A percentile compares a stretch with the other conserved stretches of the same genome.
These are phyloP conservation scores for Regulus satrapa DNA, from an alignment of 2,113 vertebrate genomes.

Conservation along the genomic window DNA sequence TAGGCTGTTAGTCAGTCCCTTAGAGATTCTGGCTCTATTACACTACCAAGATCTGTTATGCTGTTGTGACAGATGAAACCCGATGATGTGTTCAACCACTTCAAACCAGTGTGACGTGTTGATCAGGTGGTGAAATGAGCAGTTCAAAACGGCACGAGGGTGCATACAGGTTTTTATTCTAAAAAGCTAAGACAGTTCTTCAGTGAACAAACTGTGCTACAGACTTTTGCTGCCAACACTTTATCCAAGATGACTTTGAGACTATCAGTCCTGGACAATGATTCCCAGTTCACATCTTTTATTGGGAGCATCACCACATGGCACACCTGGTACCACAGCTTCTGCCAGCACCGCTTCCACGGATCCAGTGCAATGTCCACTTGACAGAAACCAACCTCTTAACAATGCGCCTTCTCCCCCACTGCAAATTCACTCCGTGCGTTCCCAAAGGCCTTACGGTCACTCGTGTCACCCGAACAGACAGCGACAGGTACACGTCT, in stretches of 20 bases:
- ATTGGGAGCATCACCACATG: rapidly evolving
- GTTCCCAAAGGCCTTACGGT: rapidly evolving
- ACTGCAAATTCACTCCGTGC: rapidly evolving
- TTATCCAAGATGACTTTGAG: background rate
- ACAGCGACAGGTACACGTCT: rapidly evolving
- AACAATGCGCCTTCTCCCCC: rapidly evolving
- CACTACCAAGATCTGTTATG: background rate
- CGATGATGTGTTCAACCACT: background rate
- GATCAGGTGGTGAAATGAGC: background rate
- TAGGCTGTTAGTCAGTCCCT: background rate
- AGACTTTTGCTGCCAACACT: background rate
- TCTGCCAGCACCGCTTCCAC: rapidly evolving
- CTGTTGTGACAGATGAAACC: background rate
- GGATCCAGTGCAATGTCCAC: rapidly evolving
- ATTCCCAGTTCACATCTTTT: background rate
- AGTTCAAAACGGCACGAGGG: background rate
- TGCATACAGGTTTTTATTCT: background rate
- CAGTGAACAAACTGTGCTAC: background rate
- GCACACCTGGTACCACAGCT: background rate
- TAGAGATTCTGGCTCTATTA: background rate
- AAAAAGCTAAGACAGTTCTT: background rate
- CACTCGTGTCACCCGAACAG: rapidly evolving
- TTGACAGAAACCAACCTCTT: rapidly evolving
- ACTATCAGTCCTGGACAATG: rapidly evolving
- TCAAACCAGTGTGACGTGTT: background rate